phyloP scores from a whole-genome alignment of 1,140 invertebrate species.

The Protaetia brevitarsis region DNA sequence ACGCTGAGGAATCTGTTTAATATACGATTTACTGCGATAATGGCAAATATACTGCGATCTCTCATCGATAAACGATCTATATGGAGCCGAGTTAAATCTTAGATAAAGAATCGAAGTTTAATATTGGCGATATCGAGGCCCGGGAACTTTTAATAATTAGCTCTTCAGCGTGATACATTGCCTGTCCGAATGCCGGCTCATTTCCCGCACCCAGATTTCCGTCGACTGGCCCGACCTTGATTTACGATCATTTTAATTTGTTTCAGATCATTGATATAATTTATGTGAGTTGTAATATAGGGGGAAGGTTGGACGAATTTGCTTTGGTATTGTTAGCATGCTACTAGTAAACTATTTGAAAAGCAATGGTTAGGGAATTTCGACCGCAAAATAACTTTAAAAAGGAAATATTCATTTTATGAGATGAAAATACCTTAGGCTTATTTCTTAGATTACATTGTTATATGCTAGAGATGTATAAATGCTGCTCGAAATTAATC shows the following conservation, averaged over 20 bases:
- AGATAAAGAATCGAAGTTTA: slow-evolving; percentile 25
- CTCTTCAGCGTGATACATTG: slow-evolving; percentile 23
- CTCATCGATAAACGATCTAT: no score
- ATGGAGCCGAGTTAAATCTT: slow-evolving; percentile 7
- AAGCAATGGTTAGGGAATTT: no score
- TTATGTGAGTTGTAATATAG: slow-evolving; percentile 13
- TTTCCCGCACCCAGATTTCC: slow-evolving; percentile 14
- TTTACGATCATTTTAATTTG: slow-evolving; percentile 27
- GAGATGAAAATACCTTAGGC: no score
- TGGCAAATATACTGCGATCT: no score
- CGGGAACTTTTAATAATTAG: slow-evolving; percentile 28
- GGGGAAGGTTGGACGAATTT: not conserved
- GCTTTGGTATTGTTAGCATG: not conserved
- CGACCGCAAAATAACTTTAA: no score
- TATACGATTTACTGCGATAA: no score
- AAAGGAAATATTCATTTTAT: no score
- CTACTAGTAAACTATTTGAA: not conserved
- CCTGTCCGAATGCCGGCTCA: slow-evolving; percentile 9
- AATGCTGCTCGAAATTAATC: no score
- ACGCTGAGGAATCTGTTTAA: no score
- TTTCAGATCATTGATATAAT: slow-evolving; percentile 27
- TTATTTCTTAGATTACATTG: no score
- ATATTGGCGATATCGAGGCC: slow-evolving; percentile 20
- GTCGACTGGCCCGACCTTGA: slow-evolving; percentile 9
- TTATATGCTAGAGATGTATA: no score